Conservation (phyloP, 1,140 invertebrate species). For the Aphelinus certus region DNA sequence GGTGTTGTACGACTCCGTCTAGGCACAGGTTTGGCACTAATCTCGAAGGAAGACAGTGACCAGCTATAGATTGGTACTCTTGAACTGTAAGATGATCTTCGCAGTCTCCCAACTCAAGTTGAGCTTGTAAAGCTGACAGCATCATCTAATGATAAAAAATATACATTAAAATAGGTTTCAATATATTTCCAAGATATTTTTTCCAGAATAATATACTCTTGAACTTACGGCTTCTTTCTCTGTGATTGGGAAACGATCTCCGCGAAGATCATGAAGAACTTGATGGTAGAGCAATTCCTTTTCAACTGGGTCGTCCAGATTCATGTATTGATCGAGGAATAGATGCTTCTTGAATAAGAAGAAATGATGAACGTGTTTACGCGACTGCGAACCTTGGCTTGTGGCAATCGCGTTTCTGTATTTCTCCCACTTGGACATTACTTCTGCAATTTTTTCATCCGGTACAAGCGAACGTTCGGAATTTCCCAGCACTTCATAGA, state of each 20-base stretch:
- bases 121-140: slow-evolving; percentile 91
- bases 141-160: slow-evolving; percentile 76
- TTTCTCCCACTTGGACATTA: slow-evolving; percentile 95
- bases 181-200: slow-evolving; percentile 11
- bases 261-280: slow-evolving; percentile 87
- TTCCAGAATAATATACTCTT: too few species aligned
- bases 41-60: slow-evolving; percentile 84
- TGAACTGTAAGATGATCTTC: slow-evolving; percentile 66
- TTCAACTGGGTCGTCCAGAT: slow-evolving; percentile 87
- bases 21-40: slow-evolving; percentile 77
- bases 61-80: slow-evolving; percentile 80
- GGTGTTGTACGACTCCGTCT: slow-evolving; percentile 85
- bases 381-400: slow-evolving; percentile 57
- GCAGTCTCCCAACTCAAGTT: slow-evolving; percentile 90
- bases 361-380: slow-evolving; percentile 70
- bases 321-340: slow-evolving; percentile 87
- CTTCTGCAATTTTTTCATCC: slow-evolving; percentile 92
- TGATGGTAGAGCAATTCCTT: slow-evolving; percentile 97
- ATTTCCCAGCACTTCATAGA: slow-evolving; percentile 83
- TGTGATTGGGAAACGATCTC: slow-evolving; percentile 89
- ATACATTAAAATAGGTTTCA: slow-evolving; percentile 31
- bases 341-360: slow-evolving; percentile 93
- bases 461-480: slow-evolving; percentile 84
- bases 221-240: slow-evolving; percentile 89
- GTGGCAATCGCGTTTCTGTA: slow-evolving; percentile 73